These are phyloP conservation scores for Typhlichthys subterraneus DNA, from an alignment of 2,797 vertebrate genomes.

Conservation along the genomic window DNA sequence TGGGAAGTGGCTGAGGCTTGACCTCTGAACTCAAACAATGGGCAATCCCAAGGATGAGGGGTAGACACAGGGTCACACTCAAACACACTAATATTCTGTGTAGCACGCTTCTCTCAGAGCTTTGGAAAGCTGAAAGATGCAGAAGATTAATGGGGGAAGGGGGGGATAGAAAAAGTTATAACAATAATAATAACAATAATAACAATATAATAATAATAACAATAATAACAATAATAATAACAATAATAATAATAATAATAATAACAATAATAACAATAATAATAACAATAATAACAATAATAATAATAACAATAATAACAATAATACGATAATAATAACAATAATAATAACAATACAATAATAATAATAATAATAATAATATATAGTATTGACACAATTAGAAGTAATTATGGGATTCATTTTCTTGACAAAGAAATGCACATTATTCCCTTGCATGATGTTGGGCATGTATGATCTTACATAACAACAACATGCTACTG, in stretches of 20 bases:
- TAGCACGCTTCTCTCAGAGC: slow-evolving; percentile 30
- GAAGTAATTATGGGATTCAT: neutral
- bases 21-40: slow-evolving; percentile 39
- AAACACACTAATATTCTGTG: slow-evolving; percentile 57
- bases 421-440: neutral
- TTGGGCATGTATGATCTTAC: too few species aligned
- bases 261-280: too few species aligned
- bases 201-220: too few species aligned
- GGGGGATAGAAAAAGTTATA: neutral
- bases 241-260: too few species aligned
- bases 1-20: slow-evolving; percentile 41
- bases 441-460: neutral
- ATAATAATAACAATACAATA: neutral
- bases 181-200: neutral
- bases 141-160: neutral
- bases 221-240: too few species aligned
- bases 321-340: too few species aligned
- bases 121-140: slow-evolving; percentile 18
- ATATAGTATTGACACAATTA: neutral
- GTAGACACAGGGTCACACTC: slow-evolving; percentile 48
- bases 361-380: too few species aligned
- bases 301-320: too few species aligned
- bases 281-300: neutral
- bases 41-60: slow-evolving; percentile 55
- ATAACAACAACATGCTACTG: neutral